A percentile compares a stretch with the other conserved stretches of the same genome.
phyloP scores from a whole-genome alignment of 2,797 vertebrate genomes.

The Syndactyla subalaris region DNA sequence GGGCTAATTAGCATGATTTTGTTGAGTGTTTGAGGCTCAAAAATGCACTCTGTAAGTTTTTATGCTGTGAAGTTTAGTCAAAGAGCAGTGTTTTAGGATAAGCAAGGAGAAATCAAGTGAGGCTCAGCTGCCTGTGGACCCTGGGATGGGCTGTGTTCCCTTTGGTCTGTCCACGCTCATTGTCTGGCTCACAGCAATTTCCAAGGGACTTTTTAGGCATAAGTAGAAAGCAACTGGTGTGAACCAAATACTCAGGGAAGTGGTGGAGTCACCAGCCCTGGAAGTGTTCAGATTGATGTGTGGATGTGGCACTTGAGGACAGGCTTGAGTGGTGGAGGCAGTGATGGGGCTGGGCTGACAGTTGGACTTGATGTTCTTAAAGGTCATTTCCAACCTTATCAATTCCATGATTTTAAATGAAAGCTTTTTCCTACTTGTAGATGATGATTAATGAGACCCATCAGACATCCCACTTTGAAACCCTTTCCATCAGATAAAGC shows the following conservation, averaged over 20 bases:
- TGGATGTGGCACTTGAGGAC: not conserved
- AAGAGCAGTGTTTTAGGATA: not conserved
- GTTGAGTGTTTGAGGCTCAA: not conserved
- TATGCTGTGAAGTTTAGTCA: not conserved
- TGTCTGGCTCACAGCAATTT: rapidly evolving
- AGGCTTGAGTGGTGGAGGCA: rapidly evolving
- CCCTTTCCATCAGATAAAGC: conserved; percentile 26
- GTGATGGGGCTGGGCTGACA: not conserved
- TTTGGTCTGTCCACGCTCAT: rapidly evolving
- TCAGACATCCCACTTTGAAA: conserved; percentile 24
- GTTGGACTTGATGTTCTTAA: not conserved
- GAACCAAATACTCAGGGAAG: not conserved
- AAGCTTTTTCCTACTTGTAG: not conserved
- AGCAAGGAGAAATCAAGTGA: not conserved
- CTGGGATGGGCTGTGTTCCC: too few relatives aligned
- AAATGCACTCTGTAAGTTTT: not conserved
- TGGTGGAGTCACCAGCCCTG: not conserved
- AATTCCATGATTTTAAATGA: not conserved
- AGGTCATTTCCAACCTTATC: not conserved
- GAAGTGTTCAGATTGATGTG: rapidly evolving
- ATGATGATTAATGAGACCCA: conserved; percentile 13
- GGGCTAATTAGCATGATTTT: not conserved
- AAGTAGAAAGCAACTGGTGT: not conserved
- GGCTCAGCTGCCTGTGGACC: rapidly evolving
- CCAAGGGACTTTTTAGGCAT: not conserved